Evolutionary conservation across 2,113 vertebrate species (phyloP), one percentile per base, ranked within the genome.

Genomic region (Paralichthys olivaceus): DNA sequence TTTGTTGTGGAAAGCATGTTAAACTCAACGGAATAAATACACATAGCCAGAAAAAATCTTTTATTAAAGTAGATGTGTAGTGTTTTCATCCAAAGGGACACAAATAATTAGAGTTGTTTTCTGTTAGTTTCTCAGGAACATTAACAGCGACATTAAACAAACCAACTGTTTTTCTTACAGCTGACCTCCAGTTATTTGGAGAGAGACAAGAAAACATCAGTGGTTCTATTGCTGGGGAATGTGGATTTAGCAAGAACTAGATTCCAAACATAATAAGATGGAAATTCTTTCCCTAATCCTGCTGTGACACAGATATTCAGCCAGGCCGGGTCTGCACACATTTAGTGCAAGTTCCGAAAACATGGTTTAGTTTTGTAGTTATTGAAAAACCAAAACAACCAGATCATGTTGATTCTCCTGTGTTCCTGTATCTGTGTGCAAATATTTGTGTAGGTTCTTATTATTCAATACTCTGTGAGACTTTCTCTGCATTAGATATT

Each of bases 271-370:
- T 91, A 93, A 90, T 90, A 85, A 85, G 81, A 88, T 90, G 66
- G 78, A 93, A 91, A 92, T 92, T 90, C 89, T 73, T 90, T 25
- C 25, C 19, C 74, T 91, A 92, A 93, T 92, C 87, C 83, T 53
- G 72, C 80, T 84, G 78, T 76, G 84, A 80, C 84, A 69, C 80
- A 20, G 62, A 80, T 49, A 72, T 72, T 72, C 55, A 77, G 60
- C 23, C 40, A 59, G 56, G 20, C 58, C 1, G 51, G 57, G 49
- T 58, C 7, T 61, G 62, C 60, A 65, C 8, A 77, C 32, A 19
- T 29, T 49, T 12, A 49, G 0, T 32, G 9, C 37, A 57, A 20
- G 32, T 73, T 70, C 62, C 73, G 43, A 74, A 67, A 55, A 75
- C 0, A 7, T 4, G 15, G 49, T 64, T 61, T 3, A 40, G 12